phyloP scores from a whole-genome alignment of 2,888 invertebrate genomes.

The Blomia tropicalis region DNA sequence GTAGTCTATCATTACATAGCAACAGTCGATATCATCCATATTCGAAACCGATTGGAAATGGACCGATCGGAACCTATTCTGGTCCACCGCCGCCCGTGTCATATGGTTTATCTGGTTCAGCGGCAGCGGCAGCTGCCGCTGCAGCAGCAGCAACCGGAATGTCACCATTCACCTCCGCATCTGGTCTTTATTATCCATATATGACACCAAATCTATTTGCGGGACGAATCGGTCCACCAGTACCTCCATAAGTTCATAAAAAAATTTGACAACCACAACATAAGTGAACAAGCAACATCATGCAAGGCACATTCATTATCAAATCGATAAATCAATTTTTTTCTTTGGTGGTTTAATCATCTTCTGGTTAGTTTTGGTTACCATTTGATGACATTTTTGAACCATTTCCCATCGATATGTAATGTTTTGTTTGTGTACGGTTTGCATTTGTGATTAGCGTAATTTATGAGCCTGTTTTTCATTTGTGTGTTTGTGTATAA shows the following conservation, averaged over 20 bases:
- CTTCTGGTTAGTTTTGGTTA: too few relatives aligned
- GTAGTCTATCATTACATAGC: not conserved
- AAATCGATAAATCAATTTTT: too few relatives aligned
- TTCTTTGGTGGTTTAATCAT: too few relatives aligned
- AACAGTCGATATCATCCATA: conserved; percentile 9
- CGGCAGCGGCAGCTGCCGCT: conserved; percentile 1
- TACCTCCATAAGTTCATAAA: conserved; percentile 10
- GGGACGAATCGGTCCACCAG: conserved; percentile 14
- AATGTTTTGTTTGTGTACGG: too few relatives aligned
- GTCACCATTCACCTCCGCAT: not conserved
- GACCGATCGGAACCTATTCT: not conserved
- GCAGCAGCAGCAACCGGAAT: not conserved
- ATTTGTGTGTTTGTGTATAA: too few relatives aligned
- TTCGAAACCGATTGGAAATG: not conserved
- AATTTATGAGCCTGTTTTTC: too few relatives aligned
- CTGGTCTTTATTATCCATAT: conserved; percentile 5
- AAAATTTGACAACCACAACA: too few relatives aligned
- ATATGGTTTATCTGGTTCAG: not conserved
- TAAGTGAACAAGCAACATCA: too few relatives aligned
- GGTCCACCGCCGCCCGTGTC: not conserved
- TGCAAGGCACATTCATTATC: too few relatives aligned
- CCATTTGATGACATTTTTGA: too few relatives aligned
- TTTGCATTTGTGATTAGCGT: too few relatives aligned
- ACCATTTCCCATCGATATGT: too few relatives aligned
- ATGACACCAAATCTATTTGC: conserved; percentile 1